A percentile compares a stretch with the other conserved stretches of the same genome.
Conservation (phyloP, 2,888 invertebrate species). For the Hymenopus coronatus region DNA sequence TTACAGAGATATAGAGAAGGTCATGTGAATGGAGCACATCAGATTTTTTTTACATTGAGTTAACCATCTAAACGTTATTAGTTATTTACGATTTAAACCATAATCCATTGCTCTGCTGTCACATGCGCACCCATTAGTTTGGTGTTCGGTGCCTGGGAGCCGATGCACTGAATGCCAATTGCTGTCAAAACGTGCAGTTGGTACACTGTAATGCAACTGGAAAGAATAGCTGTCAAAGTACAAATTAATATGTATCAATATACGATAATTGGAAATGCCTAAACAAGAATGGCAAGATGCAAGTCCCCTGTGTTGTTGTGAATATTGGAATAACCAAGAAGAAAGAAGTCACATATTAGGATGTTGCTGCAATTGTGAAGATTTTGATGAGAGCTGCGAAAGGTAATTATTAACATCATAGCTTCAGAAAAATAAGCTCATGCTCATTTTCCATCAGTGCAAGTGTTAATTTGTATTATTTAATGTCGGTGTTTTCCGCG, state of each 20-base stretch:
- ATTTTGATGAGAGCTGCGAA: constrained; percentile 56
- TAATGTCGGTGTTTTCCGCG: too few species aligned
- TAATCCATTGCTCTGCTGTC: neutral
- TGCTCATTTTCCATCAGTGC: too few species aligned
- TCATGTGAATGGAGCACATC: too few species aligned
- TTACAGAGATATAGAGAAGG: too few species aligned
- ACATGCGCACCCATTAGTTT: neutral
- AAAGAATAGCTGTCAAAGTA: neutral
- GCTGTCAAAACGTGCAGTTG: neutral
- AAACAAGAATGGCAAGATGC: constrained; percentile 14
- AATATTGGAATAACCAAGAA: constrained; percentile 53
- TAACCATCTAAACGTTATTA: too few species aligned
- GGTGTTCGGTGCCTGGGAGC: too few species aligned
- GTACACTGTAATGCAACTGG: neutral
- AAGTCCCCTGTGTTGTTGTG: constrained; percentile 55
- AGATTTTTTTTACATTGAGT: too few species aligned
- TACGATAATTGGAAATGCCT: neutral
- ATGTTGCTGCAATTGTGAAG: constrained; percentile 58
- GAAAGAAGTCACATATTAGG: constrained; percentile 54
- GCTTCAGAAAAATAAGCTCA: neutral
- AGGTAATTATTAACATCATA: constrained; percentile 45
- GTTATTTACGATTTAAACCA: neutral
- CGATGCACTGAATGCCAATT: neutral
- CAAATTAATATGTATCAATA: neutral
- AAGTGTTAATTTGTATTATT: too few species aligned